These are phyloP conservation scores for Nemotelus nigrinus DNA, from an alignment of 2,888 invertebrate genomes.

Conservation along the genomic window DNA sequence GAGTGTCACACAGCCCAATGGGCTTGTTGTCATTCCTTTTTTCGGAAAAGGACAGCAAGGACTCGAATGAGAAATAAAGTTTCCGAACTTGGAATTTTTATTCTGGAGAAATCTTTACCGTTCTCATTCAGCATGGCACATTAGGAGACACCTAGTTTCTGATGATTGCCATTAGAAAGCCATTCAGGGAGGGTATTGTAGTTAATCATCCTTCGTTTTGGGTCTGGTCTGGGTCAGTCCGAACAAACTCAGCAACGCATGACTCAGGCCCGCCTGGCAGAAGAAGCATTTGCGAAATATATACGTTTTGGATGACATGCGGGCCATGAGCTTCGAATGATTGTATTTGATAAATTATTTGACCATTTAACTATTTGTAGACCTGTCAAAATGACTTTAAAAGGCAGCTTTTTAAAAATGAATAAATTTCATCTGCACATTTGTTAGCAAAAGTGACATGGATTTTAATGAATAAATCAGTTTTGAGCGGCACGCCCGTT, in stretches of 20 bases:
- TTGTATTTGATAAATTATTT: conserved; percentile 24
- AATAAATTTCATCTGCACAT: no score
- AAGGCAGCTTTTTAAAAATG: no score
- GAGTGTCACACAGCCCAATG: not conserved
- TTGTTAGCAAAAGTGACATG: no score
- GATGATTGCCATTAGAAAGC: conserved; percentile 16
- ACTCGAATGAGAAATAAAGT: no score
- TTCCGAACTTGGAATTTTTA: no score
- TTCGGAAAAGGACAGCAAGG: no score
- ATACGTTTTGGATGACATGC: not conserved
- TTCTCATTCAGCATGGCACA: no score
- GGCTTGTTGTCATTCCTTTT: not conserved
- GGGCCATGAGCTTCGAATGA: conserved; percentile 18
- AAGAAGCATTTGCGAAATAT: not conserved
- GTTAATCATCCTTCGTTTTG: conserved; percentile 25
- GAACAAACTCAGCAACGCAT: no score
- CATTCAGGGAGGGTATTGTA: conserved; percentile 1
- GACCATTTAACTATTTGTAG: not conserved
- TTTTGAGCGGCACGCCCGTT: no score
- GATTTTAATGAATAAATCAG: no score
- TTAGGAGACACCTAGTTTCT: not conserved
- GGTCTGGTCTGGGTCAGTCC: not conserved
- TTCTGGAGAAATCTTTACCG: no score
- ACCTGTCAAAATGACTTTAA: not conserved
- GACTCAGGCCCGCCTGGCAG: no score